A percentile compares a stretch with the other conserved stretches of the same genome.
These are phyloP conservation scores for Apogon talboti DNA, from an alignment of 2,797 vertebrate species.

Conservation along the genomic window DNA sequence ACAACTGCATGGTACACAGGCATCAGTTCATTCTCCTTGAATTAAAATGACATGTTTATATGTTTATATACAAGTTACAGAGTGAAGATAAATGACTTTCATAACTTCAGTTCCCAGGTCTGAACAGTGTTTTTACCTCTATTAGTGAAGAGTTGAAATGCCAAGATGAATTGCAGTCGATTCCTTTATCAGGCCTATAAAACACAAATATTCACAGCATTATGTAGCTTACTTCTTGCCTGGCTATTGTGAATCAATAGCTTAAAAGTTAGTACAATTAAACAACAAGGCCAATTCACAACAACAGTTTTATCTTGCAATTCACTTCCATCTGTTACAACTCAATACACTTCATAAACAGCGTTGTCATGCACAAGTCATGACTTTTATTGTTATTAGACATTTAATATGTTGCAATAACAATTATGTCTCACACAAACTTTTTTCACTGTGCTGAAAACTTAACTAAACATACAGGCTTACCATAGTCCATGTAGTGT, in stretches of 20 bases:
- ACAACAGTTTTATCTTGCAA: not conserved
- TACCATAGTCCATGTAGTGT: conserved; percentile 87
- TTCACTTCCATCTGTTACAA: not conserved
- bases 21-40: not conserved
- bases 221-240: not conserved
- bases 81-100: not conserved
- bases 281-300: not conserved
- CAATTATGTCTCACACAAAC: too few species aligned
- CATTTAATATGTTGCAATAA: conserved; percentile 2
- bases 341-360: conserved; percentile 3
- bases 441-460: not conserved
- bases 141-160: conserved; percentile 82
- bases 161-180: conserved; percentile 82
- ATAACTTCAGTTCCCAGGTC: not conserved
- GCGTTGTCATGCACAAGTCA: not conserved
- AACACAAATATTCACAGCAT: conserved; percentile 31
- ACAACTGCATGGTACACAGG: not conserved
- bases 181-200: conserved; percentile 80
- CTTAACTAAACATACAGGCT: conserved; percentile 1
- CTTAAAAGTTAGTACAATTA: not conserved
- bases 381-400: not conserved
- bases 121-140: conserved; percentile 70
- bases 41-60: not conserved
- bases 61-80: not conserved
- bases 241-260: not conserved